Evolutionary conservation across 2,113 vertebrate species (phyloP).

Genomic region (Sisor rabdophorus): DNA sequence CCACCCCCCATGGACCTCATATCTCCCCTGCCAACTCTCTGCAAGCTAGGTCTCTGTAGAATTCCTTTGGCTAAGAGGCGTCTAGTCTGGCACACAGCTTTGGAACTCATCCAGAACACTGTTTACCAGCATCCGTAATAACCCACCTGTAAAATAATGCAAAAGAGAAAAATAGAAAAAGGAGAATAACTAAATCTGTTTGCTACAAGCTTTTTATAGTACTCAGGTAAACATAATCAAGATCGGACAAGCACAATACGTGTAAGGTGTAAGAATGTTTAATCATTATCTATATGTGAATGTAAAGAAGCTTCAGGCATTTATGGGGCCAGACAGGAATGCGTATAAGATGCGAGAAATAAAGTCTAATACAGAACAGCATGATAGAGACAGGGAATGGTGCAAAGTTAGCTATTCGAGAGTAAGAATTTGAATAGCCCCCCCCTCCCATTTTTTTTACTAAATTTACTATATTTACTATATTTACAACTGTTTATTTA

Average conservation of each 20-base stretch:
- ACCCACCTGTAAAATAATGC: slow-evolving; percentile 53
- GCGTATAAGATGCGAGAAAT: background rate
- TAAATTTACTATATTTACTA: background rate
- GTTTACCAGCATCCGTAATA: slow-evolving; percentile 55
- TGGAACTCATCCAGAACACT: slow-evolving; percentile 55
- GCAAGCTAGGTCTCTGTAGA: slow-evolving; percentile 52
- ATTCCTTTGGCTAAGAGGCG: slow-evolving; percentile 53
- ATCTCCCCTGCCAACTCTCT: slow-evolving; percentile 52
- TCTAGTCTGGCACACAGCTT: slow-evolving; percentile 49
- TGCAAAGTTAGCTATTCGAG: background rate
- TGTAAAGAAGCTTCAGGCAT: background rate
- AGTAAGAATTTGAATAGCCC: background rate
- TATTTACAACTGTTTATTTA: background rate
- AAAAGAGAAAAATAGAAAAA: background rate
- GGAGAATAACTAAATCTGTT: background rate
- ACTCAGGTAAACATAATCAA: slow-evolving; percentile 1
- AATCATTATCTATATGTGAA: background rate
- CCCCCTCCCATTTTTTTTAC: too few relatives aligned
- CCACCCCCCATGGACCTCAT: slow-evolving; percentile 61
- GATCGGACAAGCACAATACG: background rate
- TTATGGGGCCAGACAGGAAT: background rate
- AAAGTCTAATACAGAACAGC: background rate
- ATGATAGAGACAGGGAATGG: background rate
- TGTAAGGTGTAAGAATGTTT: background rate
- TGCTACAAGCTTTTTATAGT: background rate